Evolutionary conservation across 2,113 vertebrate genomes (phyloP).

Genomic region (Clarias gariepinus): DNA sequence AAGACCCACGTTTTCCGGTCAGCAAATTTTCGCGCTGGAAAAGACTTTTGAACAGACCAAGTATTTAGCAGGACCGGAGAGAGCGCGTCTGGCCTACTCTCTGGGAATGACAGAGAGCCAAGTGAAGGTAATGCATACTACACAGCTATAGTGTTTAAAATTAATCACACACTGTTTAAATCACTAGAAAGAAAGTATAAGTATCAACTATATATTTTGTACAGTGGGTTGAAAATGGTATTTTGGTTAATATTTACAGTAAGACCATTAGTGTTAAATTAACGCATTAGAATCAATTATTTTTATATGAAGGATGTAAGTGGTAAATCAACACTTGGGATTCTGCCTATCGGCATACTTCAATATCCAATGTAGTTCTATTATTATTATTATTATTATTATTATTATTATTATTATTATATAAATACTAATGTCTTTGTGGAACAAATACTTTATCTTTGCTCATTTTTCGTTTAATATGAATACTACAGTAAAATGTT

Average conservation of each 20-base stretch:
- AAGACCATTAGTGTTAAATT: neutral
- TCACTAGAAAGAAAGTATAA: neutral
- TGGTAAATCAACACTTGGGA: neutral
- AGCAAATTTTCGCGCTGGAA: slow-evolving; percentile 97
- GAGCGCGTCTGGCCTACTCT: slow-evolving; percentile 91
- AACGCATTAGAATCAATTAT: neutral
- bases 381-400: neutral
- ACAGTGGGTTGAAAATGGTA: neutral
- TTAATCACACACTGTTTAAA: neutral
- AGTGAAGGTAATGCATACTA: slow-evolving; percentile 86
- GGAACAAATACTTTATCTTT: too few species aligned
- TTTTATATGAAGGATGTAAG: neutral
- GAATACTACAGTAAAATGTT: too few species aligned
- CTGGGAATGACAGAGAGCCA: slow-evolving; percentile 98
- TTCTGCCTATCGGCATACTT: neutral
- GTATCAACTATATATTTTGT: neutral
- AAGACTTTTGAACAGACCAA: slow-evolving; percentile 99
- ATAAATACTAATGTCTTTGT: neutral
- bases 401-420: neutral
- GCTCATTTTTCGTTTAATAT: neutral
- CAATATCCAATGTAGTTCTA: neutral
- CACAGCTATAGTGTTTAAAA: neutral
- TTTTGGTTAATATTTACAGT: neutral
- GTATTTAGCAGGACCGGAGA: slow-evolving; percentile 93
- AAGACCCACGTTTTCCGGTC: slow-evolving; percentile 93